A percentile compares a stretch with the other conserved stretches of the same genome.
Conservation (phyloP, 2,888 invertebrate genomes). For the Formica aserva region DNA sequence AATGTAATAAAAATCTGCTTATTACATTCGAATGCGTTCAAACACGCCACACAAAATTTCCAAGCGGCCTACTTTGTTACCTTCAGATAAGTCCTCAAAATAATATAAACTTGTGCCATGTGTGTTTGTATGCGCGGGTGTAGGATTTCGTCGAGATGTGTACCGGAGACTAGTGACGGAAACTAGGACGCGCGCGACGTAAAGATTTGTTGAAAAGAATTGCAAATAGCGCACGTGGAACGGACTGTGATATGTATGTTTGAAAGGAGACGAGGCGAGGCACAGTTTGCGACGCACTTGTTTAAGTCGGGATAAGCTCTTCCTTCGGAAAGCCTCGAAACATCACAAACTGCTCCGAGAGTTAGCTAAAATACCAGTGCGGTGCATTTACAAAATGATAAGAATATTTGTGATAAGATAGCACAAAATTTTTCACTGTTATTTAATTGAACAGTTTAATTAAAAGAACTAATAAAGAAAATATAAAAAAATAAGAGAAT, state of each 20-base stretch:
- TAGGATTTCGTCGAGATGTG: conserved; percentile 30
- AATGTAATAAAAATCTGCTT: conserved; percentile 9
- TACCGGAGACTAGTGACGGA: neutral
- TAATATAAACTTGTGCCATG: conserved; percentile 33
- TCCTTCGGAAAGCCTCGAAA: conserved; percentile 2
- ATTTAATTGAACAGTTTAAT: neutral
- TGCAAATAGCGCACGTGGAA: conserved; percentile 39
- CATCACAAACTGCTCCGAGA: neutral
- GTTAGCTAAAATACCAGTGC: conserved; percentile 18
- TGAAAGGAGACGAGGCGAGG: conserved; percentile 13
- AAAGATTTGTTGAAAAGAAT: conserved; percentile 55
- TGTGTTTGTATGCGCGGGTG: neutral
- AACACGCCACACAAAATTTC: conserved; percentile 27
- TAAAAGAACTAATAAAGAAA: neutral
- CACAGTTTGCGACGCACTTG: conserved; percentile 41
- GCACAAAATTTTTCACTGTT: neutral
- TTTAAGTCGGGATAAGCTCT: conserved; percentile 35
- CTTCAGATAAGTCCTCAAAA: conserved; percentile 33
- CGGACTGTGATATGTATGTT: conserved; percentile 15
- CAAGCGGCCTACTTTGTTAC: conserved; percentile 36
- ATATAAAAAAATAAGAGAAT: neutral
- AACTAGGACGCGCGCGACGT: conserved; percentile 34
- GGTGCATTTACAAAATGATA: neutral
- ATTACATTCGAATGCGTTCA: neutral
- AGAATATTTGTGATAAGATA: neutral